Conservation (phyloP, 2,888 invertebrate genomes). For the Drosophila macrothrix region DNA sequence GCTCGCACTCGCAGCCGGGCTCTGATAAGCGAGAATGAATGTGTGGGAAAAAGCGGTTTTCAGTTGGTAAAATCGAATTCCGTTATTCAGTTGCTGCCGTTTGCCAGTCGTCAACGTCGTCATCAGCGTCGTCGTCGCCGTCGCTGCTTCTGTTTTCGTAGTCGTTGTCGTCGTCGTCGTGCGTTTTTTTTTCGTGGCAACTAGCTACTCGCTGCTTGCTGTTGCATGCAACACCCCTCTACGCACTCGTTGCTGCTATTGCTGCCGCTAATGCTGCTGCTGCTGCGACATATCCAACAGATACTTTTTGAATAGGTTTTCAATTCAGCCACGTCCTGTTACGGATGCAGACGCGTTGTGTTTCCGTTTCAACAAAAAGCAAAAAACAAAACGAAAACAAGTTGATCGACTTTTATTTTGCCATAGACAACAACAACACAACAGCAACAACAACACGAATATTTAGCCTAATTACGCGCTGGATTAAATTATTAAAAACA, state of each 20-base stretch:
- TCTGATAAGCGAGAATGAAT: slow-evolving; percentile 48
- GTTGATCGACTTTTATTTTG: background rate
- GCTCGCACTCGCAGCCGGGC: slow-evolving; percentile 20
- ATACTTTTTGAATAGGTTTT: slow-evolving; percentile 81
- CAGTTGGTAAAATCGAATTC: slow-evolving; percentile 71
- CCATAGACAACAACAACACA: slow-evolving; percentile 1
- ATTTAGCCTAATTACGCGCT: slow-evolving; percentile 83
- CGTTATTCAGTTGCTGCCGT: slow-evolving; percentile 69
- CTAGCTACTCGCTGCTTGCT: slow-evolving; percentile 42
- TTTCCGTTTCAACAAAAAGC: slow-evolving; percentile 70
- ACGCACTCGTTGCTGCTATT: slow-evolving; percentile 34
- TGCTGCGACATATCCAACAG: slow-evolving; percentile 67
- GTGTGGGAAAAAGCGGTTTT: slow-evolving; percentile 11
- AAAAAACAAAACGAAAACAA: background rate
- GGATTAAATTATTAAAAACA: slow-evolving; percentile 84
- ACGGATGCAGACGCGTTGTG: slow-evolving; percentile 82
- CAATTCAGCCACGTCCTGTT: slow-evolving; percentile 82
- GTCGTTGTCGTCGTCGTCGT: slow-evolving; percentile 45
- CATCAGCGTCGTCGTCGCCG: slow-evolving; percentile 47
- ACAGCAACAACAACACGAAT: slow-evolving; percentile 19
- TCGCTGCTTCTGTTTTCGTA: slow-evolving; percentile 25
- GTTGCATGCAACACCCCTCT: slow-evolving; percentile 13
- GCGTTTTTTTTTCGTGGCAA: slow-evolving; percentile 8
- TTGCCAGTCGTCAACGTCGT: slow-evolving; percentile 46
- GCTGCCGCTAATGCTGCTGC: slow-evolving; percentile 4